Conservation (phyloP, 1,140 invertebrate genomes). For the Drosophila trapezifrons region DNA sequence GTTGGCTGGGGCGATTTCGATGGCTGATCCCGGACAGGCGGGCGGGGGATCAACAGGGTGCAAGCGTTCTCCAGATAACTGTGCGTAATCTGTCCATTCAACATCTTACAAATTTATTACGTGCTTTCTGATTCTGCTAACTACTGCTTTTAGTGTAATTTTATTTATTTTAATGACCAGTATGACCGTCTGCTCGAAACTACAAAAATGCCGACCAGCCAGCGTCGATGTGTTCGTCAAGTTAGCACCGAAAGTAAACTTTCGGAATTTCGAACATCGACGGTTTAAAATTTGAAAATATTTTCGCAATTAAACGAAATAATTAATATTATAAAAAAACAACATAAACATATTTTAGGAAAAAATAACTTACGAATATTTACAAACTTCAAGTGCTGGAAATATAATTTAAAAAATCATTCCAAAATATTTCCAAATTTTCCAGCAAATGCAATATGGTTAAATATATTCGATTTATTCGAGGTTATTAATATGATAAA, state of each 20-base stretch:
- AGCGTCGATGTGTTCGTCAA: slow-evolving; percentile 2
- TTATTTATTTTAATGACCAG: slow-evolving; percentile 56
- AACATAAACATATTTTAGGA: too few species aligned
- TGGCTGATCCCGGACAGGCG: slow-evolving; percentile 58
- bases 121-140: slow-evolving; percentile 35
- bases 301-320: background rate
- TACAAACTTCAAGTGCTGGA: too few species aligned
- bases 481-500: too few species aligned
- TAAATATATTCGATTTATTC: too few species aligned
- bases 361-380: too few species aligned
- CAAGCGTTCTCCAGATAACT: slow-evolving; percentile 68
- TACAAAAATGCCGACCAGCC: slow-evolving; percentile 14
- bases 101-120: slow-evolving; percentile 63
- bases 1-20: slow-evolving; percentile 44
- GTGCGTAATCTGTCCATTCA: slow-evolving; percentile 73
- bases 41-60: slow-evolving; percentile 64
- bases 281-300: background rate
- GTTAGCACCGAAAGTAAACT: background rate
- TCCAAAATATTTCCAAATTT: too few species aligned
- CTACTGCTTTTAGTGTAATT: slow-evolving; percentile 47
- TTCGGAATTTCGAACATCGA: background rate
- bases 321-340: background rate
- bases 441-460: too few species aligned
- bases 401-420: too few species aligned
- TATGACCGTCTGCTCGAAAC: slow-evolving; percentile 36